Percentiles rank a stretch among this genome's conserved stretches.
phyloP scores from a whole-genome alignment of 2,797 vertebrate species.

The Streptopelia turtur region DNA sequence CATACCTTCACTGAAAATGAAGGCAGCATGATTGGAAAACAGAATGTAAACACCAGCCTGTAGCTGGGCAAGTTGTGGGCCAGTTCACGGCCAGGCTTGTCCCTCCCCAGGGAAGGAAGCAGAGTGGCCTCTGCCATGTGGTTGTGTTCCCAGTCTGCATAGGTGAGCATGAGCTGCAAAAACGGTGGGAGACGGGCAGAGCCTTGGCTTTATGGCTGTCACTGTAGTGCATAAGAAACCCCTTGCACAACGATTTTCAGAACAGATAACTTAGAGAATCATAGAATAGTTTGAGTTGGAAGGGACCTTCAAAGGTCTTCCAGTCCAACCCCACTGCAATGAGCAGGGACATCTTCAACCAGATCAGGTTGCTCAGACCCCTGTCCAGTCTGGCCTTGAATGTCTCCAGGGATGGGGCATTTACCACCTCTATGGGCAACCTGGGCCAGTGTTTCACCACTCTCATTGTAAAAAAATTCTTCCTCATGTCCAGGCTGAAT shows the following conservation, averaged over 20 bases:
- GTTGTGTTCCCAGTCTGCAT: fast-evolving
- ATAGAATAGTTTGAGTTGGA: too few relatives aligned
- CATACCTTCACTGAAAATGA: neutral
- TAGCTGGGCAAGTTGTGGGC: neutral
- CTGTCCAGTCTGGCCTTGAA: too few relatives aligned
- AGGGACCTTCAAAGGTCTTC: too few relatives aligned
- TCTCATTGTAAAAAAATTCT: too few relatives aligned
- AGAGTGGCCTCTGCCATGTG: neutral
- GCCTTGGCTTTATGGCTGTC: neutral
- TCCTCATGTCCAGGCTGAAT: too few relatives aligned
- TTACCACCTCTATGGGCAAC: too few relatives aligned
- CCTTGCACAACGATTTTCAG: neutral
- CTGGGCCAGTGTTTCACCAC: too few relatives aligned
- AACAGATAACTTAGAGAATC: neutral
- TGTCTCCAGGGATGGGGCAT: too few relatives aligned
- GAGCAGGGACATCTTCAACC: too few relatives aligned
- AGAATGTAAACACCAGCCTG: neutral
- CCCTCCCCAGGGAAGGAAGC: neutral
- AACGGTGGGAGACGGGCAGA: neutral
- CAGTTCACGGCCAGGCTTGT: neutral
- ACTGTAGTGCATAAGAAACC: neutral
- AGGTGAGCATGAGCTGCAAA: neutral
- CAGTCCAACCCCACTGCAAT: too few relatives aligned
- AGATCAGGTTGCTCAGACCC: too few relatives aligned
- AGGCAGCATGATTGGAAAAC: neutral